Evolutionary conservation across 2,888 invertebrate species (phyloP), one percentile per base, ranked within the genome.

Genomic region (Phengaris arion): DNA sequence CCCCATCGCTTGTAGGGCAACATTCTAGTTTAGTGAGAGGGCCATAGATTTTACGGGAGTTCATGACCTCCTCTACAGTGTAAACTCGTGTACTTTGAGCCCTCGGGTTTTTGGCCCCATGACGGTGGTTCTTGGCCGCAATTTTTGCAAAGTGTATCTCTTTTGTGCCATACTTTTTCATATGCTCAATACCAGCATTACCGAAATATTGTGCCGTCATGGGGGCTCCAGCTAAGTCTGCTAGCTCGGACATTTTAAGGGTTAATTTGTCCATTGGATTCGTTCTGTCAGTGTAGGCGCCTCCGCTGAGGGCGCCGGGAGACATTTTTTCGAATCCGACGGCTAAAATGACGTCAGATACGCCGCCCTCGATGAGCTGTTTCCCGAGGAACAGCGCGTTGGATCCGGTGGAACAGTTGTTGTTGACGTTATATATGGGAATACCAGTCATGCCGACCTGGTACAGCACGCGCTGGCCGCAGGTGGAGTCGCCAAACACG

Each of bases 251-350:
- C 98, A 99, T 97, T 79, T 96, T 94, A 78, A 96, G 95, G 1
- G 98, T 95, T 86, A 98, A 99, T 81, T 96, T 97, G 78, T 98
- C 98, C 94, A 99, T 94, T 4, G 99, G 98, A 90, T 97, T 97
- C 0, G 97, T 96, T 76, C 98, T 95, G 87, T 99, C 98, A 74
- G 94, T 86, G 89, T 96, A 97, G 89, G 96, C 96, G 0, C 96
- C 89, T 0, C 95, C 90, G 13, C 95, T 92, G 12, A 99, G 93
- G 0, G 99, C 98, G 0, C 99, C 99, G 13, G 96, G 95, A 81
- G 98, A 96, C 99, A 99, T 99, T 91, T 99, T 99, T 86, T 99
- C 99, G 88, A 99, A 99, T 6, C 99, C 99, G 52, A 99, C 91
- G 1, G 99, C 99, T 76, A 99, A 91, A 0, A 97, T 96, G 85